phyloP scores from a whole-genome alignment of 2,888 invertebrate species.

The Drosophila helvetica region DNA sequence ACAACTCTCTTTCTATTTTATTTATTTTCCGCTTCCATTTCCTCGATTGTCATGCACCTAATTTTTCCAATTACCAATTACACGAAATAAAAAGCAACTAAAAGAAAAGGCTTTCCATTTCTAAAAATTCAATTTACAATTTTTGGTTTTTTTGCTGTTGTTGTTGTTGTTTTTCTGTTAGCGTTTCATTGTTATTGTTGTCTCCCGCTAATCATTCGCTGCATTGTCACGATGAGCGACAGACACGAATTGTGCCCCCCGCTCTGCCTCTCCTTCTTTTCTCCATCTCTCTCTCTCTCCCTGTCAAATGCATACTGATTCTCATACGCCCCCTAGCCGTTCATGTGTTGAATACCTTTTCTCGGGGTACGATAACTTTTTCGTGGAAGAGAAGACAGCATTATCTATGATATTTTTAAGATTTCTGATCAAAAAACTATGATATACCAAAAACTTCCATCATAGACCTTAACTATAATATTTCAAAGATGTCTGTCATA shows the following conservation, averaged over 20 bases:
- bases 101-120: conserved; percentile 23
- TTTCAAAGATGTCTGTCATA: too few relatives aligned
- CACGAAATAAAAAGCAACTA: conserved; percentile 1
- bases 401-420: too few relatives aligned
- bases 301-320: too few relatives aligned
- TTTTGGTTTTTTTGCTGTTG: neutral
- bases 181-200: conserved; percentile 20
- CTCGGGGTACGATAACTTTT: neutral
- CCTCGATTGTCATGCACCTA: conserved; percentile 16
- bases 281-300: neutral
- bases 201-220: conserved; percentile 35
- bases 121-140: conserved; percentile 27
- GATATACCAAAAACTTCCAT: too few relatives aligned
- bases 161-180: conserved; percentile 6
- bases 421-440: too few relatives aligned
- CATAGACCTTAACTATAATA: too few relatives aligned
- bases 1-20: too few relatives aligned
- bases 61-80: conserved; percentile 47
- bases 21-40: neutral
- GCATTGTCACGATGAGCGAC: conserved; percentile 39
- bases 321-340: neutral
- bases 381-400: too few relatives aligned
- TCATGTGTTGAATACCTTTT: neutral
- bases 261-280: neutral
- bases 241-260: conserved; percentile 31